Conservation (phyloP, 1,140 invertebrate genomes). For the Aplysia californica region DNA sequence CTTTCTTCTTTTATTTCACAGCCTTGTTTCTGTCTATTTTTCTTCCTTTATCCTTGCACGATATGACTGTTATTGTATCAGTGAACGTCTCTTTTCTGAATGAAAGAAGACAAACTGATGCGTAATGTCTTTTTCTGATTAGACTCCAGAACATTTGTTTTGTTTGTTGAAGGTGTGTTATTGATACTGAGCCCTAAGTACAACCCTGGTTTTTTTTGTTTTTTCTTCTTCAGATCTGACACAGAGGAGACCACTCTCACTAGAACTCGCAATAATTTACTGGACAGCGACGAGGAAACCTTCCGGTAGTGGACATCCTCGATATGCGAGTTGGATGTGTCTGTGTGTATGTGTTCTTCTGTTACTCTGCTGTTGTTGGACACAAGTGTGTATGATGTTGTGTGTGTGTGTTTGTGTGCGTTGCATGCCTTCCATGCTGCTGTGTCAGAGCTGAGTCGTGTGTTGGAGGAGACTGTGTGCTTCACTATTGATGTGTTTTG, state of each 20-base stretch:
- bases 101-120: neutral
- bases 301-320: constrained; percentile 42
- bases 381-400: too few species aligned
- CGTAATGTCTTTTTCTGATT: neutral
- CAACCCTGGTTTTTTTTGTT: neutral
- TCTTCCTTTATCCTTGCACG: neutral
- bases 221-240: constrained; percentile 43
- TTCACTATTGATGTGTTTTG: too few species aligned
- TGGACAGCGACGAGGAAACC: constrained; percentile 50
- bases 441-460: too few species aligned
- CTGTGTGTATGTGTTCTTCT: too few species aligned
- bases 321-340: too few species aligned
- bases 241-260: constrained; percentile 48
- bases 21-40: neutral
- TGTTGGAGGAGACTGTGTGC: too few species aligned
- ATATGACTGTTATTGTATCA: neutral
- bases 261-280: constrained; percentile 22
- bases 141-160: neutral
- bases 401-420: too few species aligned
- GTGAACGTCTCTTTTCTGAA: neutral
- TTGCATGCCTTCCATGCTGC: too few species aligned
- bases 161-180: too few species aligned
- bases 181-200: too few species aligned
- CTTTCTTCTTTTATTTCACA: neutral
- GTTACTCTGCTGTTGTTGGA: too few species aligned